Evolutionary conservation across 2,113 vertebrate species (phyloP), one percentile per base, ranked within the genome.

Genomic region (Macheiramphus alcinus): DNA sequence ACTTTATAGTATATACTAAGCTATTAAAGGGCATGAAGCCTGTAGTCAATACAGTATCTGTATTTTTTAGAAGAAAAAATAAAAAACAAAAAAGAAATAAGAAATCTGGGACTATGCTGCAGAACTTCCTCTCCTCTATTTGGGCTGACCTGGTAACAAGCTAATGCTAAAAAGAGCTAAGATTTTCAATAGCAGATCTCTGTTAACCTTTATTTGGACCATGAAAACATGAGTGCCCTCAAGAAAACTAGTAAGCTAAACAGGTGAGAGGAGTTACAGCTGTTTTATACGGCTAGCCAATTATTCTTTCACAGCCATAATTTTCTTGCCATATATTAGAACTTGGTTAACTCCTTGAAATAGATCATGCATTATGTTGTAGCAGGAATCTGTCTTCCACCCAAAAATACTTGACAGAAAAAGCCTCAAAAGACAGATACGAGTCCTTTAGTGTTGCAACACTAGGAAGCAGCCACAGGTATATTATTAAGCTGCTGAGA

Each of bases 211-310:
- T 92, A 86, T 5, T 45, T 16, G 62, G 59, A 73, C 19, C 67
- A 74, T n/a, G 45, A 90, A 90, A 94, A 83, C 48, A 83, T 9
- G 50, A 86, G 7, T 94, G 50, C 32, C 82, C 71, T 93, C 90
- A 88, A 96, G 45, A 95, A 94, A 94, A 70, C 17, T 6, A 88
- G 92, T 92, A 93, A 92, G 67, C 42, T 66, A 75, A 92, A 52
- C 27, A 56, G 25, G 13, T 36, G 34, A 92, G 50, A 27, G 48
- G 25, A 73, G 25, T 80, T 80, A 82, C 76, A 88, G 45, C 58
- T 70, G 9, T 22, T 86, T 82, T 80, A 25, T 76, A 52, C 27
- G 34, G 13, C 45, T 62, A 58, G 22, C 21, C 79, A 92, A 76
- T 90, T 78, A 88, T 36, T 17, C 42, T 83, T 94, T 80, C 59